A percentile compares a stretch with the other conserved stretches of the same genome.
Evolutionary conservation across 2,113 vertebrate species (phyloP).

Genomic region (Micronycteris hirsuta): DNA sequence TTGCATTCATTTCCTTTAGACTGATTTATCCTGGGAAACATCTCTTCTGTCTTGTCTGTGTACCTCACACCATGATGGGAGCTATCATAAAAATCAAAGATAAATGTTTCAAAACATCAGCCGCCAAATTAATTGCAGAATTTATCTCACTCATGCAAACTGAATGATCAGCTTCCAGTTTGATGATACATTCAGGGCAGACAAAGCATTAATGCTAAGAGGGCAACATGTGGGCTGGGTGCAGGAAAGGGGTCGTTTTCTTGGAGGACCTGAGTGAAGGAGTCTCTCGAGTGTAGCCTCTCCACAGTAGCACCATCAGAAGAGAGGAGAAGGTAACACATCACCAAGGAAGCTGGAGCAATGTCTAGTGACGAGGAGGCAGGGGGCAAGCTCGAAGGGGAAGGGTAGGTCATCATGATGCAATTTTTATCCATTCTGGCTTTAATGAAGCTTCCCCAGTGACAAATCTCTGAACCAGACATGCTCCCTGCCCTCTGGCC

Average conservation of each 20-base stretch:
- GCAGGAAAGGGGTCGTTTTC: background rate
- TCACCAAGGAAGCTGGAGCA: background rate
- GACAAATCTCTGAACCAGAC: background rate
- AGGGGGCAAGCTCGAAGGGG: background rate
- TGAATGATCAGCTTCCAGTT: background rate
- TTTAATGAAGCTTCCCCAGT: background rate
- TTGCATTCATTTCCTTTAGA: conserved; percentile 13
- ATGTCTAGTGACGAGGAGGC: background rate
- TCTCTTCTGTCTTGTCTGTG: background rate
- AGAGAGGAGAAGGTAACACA: background rate
- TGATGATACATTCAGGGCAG: background rate
- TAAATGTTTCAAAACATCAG: background rate
- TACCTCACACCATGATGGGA: background rate
- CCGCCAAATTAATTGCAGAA: background rate
- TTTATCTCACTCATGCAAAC: background rate
- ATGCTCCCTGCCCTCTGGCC: background rate
- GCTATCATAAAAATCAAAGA: background rate
- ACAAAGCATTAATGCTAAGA: background rate
- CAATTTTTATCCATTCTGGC: background rate
- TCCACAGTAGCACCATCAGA: background rate
- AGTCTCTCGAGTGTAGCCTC: background rate
- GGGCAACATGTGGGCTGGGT: background rate
- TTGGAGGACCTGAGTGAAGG: background rate
- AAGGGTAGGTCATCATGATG: background rate
- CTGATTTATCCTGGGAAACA: background rate